Evolutionary conservation across 2,797 vertebrate genomes (phyloP).

Genomic region (Leptoclinus maculatus): DNA sequence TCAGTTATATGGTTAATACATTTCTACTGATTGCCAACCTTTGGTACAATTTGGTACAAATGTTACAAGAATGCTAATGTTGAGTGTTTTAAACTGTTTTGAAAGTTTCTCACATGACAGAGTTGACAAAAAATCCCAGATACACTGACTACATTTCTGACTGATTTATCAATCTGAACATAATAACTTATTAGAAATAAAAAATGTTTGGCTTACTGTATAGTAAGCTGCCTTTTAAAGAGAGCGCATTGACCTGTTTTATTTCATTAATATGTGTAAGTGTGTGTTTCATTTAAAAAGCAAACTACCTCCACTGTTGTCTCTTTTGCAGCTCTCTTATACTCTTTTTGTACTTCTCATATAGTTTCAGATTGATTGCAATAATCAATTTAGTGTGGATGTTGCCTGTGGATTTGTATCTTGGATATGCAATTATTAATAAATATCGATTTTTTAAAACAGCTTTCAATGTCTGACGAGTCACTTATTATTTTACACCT

Average conservation of each 20-base stretch:
- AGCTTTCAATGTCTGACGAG: not conserved
- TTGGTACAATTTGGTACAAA: not conserved
- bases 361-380: conserved; percentile 23
- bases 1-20: not conserved
- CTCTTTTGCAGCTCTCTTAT: conserved; percentile 22
- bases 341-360: conserved; percentile 36
- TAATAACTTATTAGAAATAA: not conserved
- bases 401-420: conserved; percentile 28
- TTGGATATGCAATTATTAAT: conserved; percentile 35
- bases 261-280: not conserved
- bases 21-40: not conserved
- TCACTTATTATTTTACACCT: conserved; percentile 44
- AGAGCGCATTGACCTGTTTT: not conserved
- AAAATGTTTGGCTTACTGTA: not conserved
- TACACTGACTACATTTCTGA: not conserved
- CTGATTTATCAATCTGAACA: not conserved
- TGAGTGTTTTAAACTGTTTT: not conserved
- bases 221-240: not conserved
- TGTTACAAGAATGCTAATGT: not conserved
- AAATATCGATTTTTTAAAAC: conserved; percentile 24
- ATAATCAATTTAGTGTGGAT: conserved; percentile 4
- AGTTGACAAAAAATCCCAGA: not conserved
- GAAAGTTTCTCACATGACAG: not conserved
- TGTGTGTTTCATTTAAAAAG: conserved; percentile 17
- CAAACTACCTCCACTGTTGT: conserved; percentile 57